Conservation (phyloP, 1,140 invertebrate species). For the Odontomachus brunneus region DNA sequence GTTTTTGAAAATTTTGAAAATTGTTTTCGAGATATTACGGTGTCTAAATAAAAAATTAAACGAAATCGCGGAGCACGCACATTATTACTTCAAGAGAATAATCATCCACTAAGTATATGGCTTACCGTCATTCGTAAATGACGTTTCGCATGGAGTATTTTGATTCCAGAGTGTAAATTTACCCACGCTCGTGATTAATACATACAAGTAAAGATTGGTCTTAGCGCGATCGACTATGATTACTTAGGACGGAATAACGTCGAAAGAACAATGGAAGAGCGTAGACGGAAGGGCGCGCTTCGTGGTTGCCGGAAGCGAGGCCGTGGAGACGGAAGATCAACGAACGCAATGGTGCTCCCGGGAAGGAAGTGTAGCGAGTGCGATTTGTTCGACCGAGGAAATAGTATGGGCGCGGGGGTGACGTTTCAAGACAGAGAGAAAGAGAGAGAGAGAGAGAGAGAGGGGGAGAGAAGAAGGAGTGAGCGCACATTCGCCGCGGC, state of each 20-base stretch:
- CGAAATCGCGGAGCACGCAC: no score
- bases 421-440: conserved; percentile 48
- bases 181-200: neutral
- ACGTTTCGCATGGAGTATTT: neutral
- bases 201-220: neutral
- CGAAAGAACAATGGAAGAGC: conserved; percentile 27
- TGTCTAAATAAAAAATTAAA: no score
- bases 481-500: conserved; percentile 17
- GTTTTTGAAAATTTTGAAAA: no score
- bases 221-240: conserved; percentile 5
- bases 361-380: conserved; percentile 34
- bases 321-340: conserved; percentile 27
- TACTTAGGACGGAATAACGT: neutral
- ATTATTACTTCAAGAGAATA: no score
- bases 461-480: conserved; percentile 24
- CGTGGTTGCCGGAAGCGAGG: conserved; percentile 21
- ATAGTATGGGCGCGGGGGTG: neutral
- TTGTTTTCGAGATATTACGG: no score
- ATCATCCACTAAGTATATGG: no score
- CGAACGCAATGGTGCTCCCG: conserved; percentile 33
- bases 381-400: conserved; percentile 42
- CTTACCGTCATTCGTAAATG: no score
- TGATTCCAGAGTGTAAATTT: neutral
- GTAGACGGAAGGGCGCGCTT: neutral
- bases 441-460: conserved; percentile 35